Percentiles rank a stretch among this genome's conserved stretches.
Evolutionary conservation across 2,797 vertebrate genomes (phyloP).

Genomic region (Helostoma temminkii): DNA sequence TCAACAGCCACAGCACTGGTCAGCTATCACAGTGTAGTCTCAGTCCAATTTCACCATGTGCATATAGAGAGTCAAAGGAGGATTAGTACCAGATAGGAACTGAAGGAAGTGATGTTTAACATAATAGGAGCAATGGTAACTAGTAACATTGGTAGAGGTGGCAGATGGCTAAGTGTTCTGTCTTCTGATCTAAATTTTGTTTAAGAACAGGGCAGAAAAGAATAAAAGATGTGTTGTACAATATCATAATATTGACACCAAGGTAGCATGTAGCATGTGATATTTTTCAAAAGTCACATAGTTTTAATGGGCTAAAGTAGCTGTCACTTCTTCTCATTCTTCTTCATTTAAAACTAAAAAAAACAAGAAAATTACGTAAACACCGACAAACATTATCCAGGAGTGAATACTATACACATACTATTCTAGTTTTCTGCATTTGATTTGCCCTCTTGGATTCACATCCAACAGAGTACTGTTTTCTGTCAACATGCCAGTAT

Average conservation of each 20-base stretch:
- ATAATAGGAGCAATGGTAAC: slow-evolving; percentile 12
- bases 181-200: background rate
- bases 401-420: background rate
- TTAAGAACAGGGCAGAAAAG: background rate
- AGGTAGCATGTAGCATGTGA: background rate
- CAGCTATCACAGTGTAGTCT: slow-evolving; percentile 22
- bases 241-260: background rate
- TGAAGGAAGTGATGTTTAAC: slow-evolving; percentile 22
- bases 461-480: slow-evolving; percentile 30
- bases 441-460: slow-evolving; percentile 7
- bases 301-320: background rate
- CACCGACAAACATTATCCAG: background rate
- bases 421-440: slow-evolving; percentile 10
- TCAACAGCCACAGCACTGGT: slow-evolving; percentile 16
- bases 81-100: slow-evolving; percentile 58
- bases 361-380: no score
- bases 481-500: slow-evolving; percentile 24
- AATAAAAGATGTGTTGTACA: background rate
- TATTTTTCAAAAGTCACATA: background rate
- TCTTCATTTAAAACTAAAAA: background rate
- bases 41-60: slow-evolving; percentile 4
- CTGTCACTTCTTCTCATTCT: background rate
- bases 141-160: no score
- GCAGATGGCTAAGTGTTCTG: no score
- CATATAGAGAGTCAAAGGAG: slow-evolving; percentile 31